Evolutionary conservation across 2,888 invertebrate species (phyloP), one percentile per base, ranked within the genome.

Genomic region (Strigamia crassipes): DNA sequence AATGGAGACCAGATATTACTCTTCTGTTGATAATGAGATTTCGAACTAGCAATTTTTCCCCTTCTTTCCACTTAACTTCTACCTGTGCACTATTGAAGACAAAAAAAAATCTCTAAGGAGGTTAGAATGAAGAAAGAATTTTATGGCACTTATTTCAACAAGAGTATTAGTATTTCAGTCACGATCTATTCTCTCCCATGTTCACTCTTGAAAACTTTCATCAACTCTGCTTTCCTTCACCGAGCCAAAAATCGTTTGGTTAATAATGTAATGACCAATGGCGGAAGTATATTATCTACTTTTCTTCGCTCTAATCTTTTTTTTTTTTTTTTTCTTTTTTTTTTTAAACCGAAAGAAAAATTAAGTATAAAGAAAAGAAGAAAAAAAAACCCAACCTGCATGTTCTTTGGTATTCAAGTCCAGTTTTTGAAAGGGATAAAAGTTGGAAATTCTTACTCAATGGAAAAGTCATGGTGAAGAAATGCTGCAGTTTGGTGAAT

Each of bases 1-100:
- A 56, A 56, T 56, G 56, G 56, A 56, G 56, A 56, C n/a, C 56
- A 56, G 56, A 56, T 56, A 56, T 56, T 56, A 56, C 56, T 56
- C 18, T 56, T 56, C 56, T 56, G 56, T 38, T 18, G 56, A 56
- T 56, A 56, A 56, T 56, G 56, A 56, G 56, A 56, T 56, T 56
- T 56, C 56, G 56, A 56, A 56, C 56, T 56, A 18, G 56, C 56
- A 18, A 56, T 56, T 56, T 56, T 56, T 56, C n/a, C 6, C n/a
- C 56, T 56, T 56, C 56, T 56, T 56, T 56, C 56, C 56, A 56
- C 56, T 56, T 56, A 56, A 56, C 18, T 56, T 56, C 18, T 56
- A 56, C 56, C 56, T 56, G 56, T 18, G 56, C 18, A 18, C 56
- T 18, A 56, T 56, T 18, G 18, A 56, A 56, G 56, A 56, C 56